Conservation (phyloP, 2,888 invertebrate genomes). For the Clanis bilineata region DNA sequence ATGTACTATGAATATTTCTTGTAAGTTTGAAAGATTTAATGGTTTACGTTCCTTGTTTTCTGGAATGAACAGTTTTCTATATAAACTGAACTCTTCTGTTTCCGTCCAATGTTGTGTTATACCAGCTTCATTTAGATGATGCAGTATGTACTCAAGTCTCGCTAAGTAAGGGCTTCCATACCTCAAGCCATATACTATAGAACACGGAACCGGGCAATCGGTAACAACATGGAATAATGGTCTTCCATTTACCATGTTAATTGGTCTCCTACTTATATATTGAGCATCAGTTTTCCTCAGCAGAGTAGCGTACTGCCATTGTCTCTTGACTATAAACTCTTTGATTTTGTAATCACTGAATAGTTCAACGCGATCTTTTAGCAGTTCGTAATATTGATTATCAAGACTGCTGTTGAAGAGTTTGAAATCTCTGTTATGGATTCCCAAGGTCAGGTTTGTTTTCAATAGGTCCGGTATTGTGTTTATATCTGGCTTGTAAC, state of each 20-base stretch:
- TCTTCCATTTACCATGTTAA: slow-evolving; percentile 61
- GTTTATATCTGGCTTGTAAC: slow-evolving; percentile 58
- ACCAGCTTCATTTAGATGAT: slow-evolving; percentile 75
- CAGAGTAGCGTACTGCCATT: slow-evolving; percentile 72
- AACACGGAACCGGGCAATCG: slow-evolving; percentile 81
- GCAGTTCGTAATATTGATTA: slow-evolving; percentile 35
- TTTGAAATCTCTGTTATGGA: slow-evolving; percentile 58
- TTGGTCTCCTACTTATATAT: slow-evolving; percentile 50
- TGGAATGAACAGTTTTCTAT: slow-evolving; percentile 35
- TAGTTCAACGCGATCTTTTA: slow-evolving; percentile 57
- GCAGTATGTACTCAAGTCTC: slow-evolving; percentile 68
- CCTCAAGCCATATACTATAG: slow-evolving; percentile 79
- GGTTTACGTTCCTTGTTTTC: slow-evolving; percentile 58
- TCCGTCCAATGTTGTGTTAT: slow-evolving; percentile 67
- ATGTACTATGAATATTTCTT: slow-evolving; percentile 70
- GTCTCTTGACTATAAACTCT: slow-evolving; percentile 57
- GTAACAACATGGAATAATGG: slow-evolving; percentile 72
- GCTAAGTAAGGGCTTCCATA: slow-evolving; percentile 82
- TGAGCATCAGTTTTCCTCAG: slow-evolving; percentile 69
- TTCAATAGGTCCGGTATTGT: slow-evolving; percentile 46
- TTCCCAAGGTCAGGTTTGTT: slow-evolving; percentile 60
- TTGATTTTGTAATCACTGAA: slow-evolving; percentile 64
- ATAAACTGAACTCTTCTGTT: slow-evolving; percentile 51
- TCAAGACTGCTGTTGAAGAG: slow-evolving; percentile 58
- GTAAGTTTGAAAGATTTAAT: slow-evolving; percentile 61